Percentiles rank a stretch among this genome's conserved stretches.
These are phyloP conservation scores for Chaetodon auriga DNA, from an alignment of 2,113 vertebrate species.

Conservation along the genomic window DNA sequence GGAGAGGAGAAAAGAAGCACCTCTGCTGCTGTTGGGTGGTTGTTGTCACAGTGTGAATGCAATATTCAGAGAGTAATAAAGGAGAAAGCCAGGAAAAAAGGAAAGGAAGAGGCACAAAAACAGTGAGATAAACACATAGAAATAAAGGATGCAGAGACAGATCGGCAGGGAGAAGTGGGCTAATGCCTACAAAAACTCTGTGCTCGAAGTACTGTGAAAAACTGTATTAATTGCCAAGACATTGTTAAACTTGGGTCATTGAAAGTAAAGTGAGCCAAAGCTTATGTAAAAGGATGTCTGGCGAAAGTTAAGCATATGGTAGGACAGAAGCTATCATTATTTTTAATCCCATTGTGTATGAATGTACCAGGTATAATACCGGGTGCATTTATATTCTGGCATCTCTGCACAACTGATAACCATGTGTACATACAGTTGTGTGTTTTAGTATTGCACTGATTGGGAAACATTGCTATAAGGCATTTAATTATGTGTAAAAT, in stretches of 20 bases:
- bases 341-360: background rate
- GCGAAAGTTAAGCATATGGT: background rate
- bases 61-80: conserved; percentile 28
- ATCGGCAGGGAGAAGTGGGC: background rate
- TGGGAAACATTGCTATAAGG: no score
- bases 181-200: background rate
- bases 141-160: background rate
- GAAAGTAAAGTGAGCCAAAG: background rate
- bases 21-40: conserved; percentile 21
- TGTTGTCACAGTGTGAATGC: conserved; percentile 39
- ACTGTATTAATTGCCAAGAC: background rate
- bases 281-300: background rate
- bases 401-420: background rate
- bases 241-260: background rate
- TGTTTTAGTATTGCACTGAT: no score
- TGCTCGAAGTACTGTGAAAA: background rate
- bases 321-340: background rate
- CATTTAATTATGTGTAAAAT: background rate
- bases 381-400: background rate
- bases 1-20: background rate
- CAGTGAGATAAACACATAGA: background rate
- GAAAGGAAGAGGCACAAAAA: conserved; percentile 1
- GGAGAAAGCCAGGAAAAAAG: background rate
- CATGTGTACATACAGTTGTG: no score
- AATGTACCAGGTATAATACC: background rate